These are phyloP conservation scores for Drosophila tristis DNA, from an alignment of 1,140 invertebrate genomes.

Conservation along the genomic window DNA sequence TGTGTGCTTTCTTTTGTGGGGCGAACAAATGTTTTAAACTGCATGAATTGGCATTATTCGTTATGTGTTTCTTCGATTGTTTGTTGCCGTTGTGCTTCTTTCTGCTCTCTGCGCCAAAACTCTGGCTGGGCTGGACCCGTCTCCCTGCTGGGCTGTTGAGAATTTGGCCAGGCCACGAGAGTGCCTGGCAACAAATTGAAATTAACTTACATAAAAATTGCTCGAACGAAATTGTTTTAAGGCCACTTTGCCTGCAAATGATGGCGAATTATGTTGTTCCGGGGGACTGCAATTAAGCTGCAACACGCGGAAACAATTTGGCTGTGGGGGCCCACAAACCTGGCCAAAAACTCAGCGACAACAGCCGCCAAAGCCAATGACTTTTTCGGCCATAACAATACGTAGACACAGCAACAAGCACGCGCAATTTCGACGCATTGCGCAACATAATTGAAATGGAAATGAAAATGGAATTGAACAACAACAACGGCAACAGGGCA, in stretches of 20 bases:
- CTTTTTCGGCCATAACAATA: slow-evolving; percentile 55
- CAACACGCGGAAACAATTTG: slow-evolving; percentile 79
- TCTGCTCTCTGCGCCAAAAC: slow-evolving; percentile 1
- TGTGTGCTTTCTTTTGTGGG: slow-evolving; percentile 61
- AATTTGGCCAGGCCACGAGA: slow-evolving; percentile 42
- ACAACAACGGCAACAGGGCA: slow-evolving; percentile 36
- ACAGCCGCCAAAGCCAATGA: slow-evolving; percentile 54
- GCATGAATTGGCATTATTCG: slow-evolving; percentile 76
- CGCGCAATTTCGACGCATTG: slow-evolving; percentile 79
- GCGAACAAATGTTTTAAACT: slow-evolving; percentile 81
- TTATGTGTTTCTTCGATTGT: slow-evolving; percentile 26
- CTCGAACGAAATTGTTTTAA: slow-evolving; percentile 34
- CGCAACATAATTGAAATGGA: slow-evolving; percentile 75
- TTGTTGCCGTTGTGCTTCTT: slow-evolving; percentile 13
- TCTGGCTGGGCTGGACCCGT: no score
- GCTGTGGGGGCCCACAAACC: slow-evolving; percentile 29
- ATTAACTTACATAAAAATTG: slow-evolving; percentile 75
- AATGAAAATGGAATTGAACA: slow-evolving; percentile 56
- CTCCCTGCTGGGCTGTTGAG: slow-evolving; percentile 19
- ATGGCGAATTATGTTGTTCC: slow-evolving; percentile 74
- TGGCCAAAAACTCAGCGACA: slow-evolving; percentile 35
- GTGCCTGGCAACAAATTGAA: slow-evolving; percentile 63
- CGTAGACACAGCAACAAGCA: slow-evolving; percentile 51
- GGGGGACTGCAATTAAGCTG: slow-evolving; percentile 67
- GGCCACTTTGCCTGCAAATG: slow-evolving; percentile 59